phyloP scores from a whole-genome alignment of 2,113 vertebrate genomes.

The Chroicocephalus ridibundus region DNA sequence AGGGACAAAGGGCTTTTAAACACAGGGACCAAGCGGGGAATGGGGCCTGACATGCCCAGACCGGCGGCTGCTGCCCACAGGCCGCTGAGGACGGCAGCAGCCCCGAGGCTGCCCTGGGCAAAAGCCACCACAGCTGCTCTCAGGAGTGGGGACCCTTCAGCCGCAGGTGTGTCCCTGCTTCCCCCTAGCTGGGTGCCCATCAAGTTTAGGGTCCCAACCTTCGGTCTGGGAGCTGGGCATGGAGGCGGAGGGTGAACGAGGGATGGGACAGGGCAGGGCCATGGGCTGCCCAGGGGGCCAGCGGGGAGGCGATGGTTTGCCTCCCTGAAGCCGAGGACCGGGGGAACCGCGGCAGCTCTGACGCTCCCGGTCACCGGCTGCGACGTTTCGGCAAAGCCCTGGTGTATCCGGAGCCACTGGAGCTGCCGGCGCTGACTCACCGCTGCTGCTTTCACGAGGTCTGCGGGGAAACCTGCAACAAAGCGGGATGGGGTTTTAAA shows the following conservation, averaged over 20 bases:
- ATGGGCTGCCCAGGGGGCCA: background rate
- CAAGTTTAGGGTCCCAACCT: background rate
- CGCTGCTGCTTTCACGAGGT: background rate
- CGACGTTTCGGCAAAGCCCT: background rate
- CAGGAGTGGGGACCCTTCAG: background rate
- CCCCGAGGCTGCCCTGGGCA: background rate
- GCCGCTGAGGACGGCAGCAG: background rate
- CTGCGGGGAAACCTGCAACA: background rate
- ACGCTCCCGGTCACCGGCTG: rapidly evolving
- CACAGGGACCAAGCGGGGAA: rapidly evolving
- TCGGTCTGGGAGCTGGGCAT: background rate
- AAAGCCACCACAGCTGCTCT: background rate
- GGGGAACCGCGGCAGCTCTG: background rate
- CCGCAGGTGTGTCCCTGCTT: background rate
- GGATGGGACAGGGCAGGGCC: background rate
- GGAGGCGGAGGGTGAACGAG: rapidly evolving
- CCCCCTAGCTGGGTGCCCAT: rapidly evolving
- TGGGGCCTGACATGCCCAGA: background rate
- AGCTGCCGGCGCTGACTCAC: background rate
- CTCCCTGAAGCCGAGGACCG: background rate
- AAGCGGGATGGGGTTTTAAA: background rate
- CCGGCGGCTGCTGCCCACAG: too few relatives aligned
- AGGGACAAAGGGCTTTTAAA: background rate
- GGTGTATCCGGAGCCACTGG: rapidly evolving
- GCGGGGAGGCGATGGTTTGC: background rate